phyloP scores from a whole-genome alignment of 2,888 invertebrate species.

The Ophonus ardosiacus region DNA sequence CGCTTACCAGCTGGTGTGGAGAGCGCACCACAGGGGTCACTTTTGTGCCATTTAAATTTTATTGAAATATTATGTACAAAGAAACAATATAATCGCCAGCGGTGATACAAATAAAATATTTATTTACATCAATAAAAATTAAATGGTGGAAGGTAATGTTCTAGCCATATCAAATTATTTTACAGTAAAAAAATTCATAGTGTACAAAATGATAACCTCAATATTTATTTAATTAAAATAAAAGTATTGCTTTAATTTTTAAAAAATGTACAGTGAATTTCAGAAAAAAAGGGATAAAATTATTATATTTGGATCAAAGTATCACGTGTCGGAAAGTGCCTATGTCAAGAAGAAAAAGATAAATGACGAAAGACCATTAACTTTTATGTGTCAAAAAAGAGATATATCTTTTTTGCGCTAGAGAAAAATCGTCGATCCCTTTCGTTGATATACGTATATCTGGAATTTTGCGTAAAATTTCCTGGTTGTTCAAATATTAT shows the following conservation, averaged over 20 bases:
- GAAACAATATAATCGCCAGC: too few species aligned
- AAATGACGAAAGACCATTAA: constrained; percentile 58
- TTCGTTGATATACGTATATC: neutral
- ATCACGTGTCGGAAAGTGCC: neutral
- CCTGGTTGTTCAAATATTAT: neutral
- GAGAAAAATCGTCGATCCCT: constrained; percentile 28
- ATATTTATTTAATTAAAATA: neutral
- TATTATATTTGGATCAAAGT: constrained; percentile 8
- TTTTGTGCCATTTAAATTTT: too few species aligned
- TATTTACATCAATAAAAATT: too few species aligned
- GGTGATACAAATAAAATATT: too few species aligned
- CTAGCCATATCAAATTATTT: too few species aligned
- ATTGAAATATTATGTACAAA: too few species aligned
- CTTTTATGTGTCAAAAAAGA: constrained; percentile 47
- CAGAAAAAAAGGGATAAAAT: constrained; percentile 3
- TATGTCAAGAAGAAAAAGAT: constrained; percentile 50
- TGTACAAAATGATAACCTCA: neutral
- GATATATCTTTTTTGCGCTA: constrained; percentile 43
- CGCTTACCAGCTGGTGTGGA: too few species aligned
- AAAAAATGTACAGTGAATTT: neutral
- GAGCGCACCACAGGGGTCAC: too few species aligned
- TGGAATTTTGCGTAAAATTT: neutral
- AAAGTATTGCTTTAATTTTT: neutral
- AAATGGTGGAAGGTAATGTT: too few species aligned
- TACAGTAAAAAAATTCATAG: too few species aligned